These are phyloP conservation scores for Melozone crissalis DNA, from an alignment of 2,113 vertebrate genomes.

Conservation along the genomic window DNA sequence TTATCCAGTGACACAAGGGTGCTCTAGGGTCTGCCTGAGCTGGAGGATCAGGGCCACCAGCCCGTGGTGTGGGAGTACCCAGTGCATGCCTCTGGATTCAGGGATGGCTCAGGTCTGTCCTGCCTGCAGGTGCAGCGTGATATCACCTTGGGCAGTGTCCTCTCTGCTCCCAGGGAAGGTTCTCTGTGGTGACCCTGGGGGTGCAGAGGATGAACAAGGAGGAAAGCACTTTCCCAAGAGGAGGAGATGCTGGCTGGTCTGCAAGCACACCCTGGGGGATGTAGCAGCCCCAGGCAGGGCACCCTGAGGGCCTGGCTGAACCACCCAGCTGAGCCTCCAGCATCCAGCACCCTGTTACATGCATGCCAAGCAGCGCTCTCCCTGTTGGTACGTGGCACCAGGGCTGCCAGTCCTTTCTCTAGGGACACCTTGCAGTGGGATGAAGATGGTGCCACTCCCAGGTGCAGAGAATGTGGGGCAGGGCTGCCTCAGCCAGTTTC, in stretches of 20 bases:
- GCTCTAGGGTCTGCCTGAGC: background rate
- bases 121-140: background rate
- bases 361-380: background rate
- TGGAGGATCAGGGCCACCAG: background rate
- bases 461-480: background rate
- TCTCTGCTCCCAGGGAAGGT: background rate
- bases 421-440: background rate
- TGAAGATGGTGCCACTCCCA: background rate
- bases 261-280: fast-evolving
- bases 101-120: background rate
- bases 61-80: background rate
- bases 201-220: background rate
- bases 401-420: background rate
- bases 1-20: background rate
- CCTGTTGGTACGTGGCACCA: fast-evolving
- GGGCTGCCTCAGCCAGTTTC: constrained; percentile 13
- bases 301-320: background rate
- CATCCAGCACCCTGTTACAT: background rate
- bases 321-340: background rate
- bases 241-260: background rate
- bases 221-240: background rate
- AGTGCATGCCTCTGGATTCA: fast-evolving
- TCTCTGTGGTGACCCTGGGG: background rate
- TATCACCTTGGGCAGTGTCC: background rate
- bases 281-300: background rate